These are phyloP conservation scores for Hydrozoanthus gracilis DNA, from an alignment of 92 coral and sea anemone species.

Conservation along the genomic window DNA sequence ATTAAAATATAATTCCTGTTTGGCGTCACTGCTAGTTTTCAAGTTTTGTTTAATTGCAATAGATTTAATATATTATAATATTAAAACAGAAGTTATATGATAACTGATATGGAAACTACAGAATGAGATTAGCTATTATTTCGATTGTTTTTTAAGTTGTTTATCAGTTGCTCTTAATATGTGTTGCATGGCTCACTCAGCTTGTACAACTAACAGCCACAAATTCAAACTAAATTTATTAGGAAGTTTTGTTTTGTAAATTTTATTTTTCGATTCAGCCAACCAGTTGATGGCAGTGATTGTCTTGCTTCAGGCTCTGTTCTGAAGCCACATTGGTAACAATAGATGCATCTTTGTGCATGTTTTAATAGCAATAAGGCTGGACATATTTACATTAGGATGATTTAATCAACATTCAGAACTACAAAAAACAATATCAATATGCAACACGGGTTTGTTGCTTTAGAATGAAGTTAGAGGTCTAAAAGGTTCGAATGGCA, in stretches of 20 bases:
- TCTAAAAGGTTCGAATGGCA: too few relatives aligned
- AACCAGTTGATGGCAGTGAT: conserved; percentile 5
- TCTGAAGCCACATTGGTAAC: conserved; percentile 28
- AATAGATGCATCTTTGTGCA: conserved; percentile 8
- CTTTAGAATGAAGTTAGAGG: not conserved
- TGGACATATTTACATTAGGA: conserved; percentile 1
- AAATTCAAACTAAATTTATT: not conserved
- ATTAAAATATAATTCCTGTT: not conserved
- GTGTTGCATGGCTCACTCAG: not conserved
- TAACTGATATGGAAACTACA: not conserved
- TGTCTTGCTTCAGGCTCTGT: conserved; percentile 14
- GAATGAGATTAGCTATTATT: not conserved
- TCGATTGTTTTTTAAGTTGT: not conserved
- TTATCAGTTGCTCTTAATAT: not conserved
- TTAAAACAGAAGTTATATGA: not conserved
- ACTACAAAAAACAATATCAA: conserved; percentile 8
- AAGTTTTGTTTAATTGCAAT: not conserved
- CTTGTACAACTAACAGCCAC: not conserved
- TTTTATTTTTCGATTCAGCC: not conserved
- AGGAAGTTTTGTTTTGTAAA: not conserved
- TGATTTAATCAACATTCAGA: conserved; percentile 20
- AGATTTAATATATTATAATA: not conserved
- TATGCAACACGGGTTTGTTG: conserved; percentile 22
- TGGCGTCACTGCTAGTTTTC: not conserved
- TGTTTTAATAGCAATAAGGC: conserved; percentile 1